Percentiles rank a stretch among this genome's conserved stretches.
Evolutionary conservation across 2,888 invertebrate species (phyloP).

Genomic region (Myopa tessellatipennis): DNA sequence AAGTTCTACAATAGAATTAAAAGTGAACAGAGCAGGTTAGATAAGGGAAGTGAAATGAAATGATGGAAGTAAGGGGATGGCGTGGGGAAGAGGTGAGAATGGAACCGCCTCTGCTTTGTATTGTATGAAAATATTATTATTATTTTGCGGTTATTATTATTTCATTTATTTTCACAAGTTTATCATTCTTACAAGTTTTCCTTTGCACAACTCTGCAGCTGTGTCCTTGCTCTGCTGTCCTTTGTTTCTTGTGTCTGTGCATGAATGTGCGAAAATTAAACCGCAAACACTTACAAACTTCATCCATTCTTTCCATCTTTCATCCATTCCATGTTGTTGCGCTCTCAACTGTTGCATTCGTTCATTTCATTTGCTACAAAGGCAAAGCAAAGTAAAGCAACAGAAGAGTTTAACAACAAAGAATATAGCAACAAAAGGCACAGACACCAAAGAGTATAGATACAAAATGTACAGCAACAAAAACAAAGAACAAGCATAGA

Average conservation of each 20-base stretch:
- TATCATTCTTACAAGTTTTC: slow-evolving; percentile 10
- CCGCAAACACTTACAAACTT: slow-evolving; percentile 1
- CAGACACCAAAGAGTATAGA: neutral
- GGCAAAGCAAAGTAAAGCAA: neutral
- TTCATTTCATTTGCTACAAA: slow-evolving; percentile 13
- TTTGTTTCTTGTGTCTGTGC: neutral
- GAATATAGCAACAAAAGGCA: neutral
- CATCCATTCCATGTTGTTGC: neutral
- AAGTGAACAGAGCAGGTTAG: neutral
- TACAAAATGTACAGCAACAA: neutral
- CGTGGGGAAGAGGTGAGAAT: neutral
- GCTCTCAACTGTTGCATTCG: neutral
- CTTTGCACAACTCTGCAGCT: neutral
- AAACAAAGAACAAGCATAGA: neutral
- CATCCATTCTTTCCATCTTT: neutral
- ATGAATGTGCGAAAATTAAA: neutral
- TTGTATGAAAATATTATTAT: neutral
- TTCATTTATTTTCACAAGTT: neutral
- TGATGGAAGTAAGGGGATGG: neutral
- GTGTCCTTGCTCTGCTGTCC: neutral
- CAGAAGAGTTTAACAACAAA: too few relatives aligned
- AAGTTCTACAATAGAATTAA: slow-evolving; percentile 23
- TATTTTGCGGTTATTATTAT: neutral
- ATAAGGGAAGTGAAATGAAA: neutral
- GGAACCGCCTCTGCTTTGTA: neutral